Conservation (phyloP, 2,888 invertebrate genomes). For the Choristoneura rosaceana region DNA sequence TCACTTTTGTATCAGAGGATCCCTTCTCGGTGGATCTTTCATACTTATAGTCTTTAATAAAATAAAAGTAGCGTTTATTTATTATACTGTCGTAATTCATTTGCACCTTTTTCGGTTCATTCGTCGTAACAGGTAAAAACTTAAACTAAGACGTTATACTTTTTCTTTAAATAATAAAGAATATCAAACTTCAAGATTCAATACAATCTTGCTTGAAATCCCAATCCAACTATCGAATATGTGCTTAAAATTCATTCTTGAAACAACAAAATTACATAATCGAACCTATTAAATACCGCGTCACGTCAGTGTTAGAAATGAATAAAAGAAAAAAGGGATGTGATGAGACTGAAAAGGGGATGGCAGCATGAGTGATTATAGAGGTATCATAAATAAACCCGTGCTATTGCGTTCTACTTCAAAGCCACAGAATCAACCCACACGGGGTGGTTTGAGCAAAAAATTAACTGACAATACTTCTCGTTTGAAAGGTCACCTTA, state of each 20-base stretch:
- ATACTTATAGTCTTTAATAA: background rate
- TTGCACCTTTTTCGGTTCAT: background rate
- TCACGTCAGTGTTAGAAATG: background rate
- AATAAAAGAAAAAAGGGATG: background rate
- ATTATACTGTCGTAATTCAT: background rate
- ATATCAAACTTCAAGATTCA: background rate
- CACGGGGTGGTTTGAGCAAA: constrained; percentile 7
- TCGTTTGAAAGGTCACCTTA: constrained; percentile 6
- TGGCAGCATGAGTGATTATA: constrained; percentile 12
- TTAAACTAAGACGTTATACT: background rate
- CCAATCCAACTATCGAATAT: too few relatives aligned
- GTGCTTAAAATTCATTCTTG: background rate
- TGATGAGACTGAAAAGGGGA: background rate
- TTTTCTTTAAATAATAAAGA: background rate
- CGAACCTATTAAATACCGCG: background rate
- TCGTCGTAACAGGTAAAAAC: background rate
- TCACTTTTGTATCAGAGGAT: constrained; percentile 10
- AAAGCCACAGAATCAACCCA: constrained; percentile 33
- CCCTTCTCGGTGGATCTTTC: background rate
- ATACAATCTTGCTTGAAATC: background rate
- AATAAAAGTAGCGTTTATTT: background rate
- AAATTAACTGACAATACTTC: constrained; percentile 29
- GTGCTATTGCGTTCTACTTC: constrained; percentile 15
- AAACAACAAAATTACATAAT: background rate
- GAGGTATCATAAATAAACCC: constrained; percentile 24